Percentiles rank a stretch among this genome's conserved stretches.
Conservation (phyloP, 2,797 vertebrate genomes). For the Chrosomus eos region DNA sequence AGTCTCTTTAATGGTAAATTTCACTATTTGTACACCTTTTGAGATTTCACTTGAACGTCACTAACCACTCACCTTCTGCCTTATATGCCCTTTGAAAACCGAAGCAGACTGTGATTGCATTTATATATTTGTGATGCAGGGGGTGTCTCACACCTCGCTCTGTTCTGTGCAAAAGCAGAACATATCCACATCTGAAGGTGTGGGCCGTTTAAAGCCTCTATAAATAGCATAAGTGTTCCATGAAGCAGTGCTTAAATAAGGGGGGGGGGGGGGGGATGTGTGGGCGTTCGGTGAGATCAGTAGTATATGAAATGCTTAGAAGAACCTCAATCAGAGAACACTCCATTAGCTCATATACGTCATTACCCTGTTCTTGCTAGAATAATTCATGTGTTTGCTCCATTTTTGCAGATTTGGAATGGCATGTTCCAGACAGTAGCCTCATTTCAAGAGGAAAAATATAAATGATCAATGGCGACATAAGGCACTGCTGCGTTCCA, state of each 20-base stretch:
- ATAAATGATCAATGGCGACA: conserved; percentile 41
- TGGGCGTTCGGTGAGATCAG: conserved; percentile 37
- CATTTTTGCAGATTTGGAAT: conserved; percentile 37
- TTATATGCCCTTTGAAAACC: conserved; percentile 31
- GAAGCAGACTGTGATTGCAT: conserved; percentile 9
- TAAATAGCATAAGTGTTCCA: conserved; percentile 57
- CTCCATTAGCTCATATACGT: background rate
- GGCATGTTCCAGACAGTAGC: conserved; percentile 21
- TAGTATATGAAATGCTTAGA: conserved; percentile 41
- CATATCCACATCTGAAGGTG: conserved; percentile 53
- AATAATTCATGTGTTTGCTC: conserved; percentile 48
- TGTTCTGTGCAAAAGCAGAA: conserved; percentile 27
- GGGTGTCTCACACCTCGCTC: conserved; percentile 40
- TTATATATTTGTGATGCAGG: conserved; percentile 41
- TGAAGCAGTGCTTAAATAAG: conserved; percentile 23
- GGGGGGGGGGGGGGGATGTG: background rate
- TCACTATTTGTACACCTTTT: conserved; percentile 3
- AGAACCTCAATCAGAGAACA: conserved; percentile 12
- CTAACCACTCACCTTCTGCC: conserved; percentile 35
- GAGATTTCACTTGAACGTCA: conserved; percentile 22
- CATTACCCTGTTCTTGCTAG: conserved; percentile 30
- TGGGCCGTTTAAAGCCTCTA: conserved; percentile 55
- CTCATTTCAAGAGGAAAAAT: conserved; percentile 39
- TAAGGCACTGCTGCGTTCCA: background rate
- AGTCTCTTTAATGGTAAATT: background rate